phyloP scores from a whole-genome alignment of 2,113 vertebrate species.

The Peromyscus polionotus region DNA sequence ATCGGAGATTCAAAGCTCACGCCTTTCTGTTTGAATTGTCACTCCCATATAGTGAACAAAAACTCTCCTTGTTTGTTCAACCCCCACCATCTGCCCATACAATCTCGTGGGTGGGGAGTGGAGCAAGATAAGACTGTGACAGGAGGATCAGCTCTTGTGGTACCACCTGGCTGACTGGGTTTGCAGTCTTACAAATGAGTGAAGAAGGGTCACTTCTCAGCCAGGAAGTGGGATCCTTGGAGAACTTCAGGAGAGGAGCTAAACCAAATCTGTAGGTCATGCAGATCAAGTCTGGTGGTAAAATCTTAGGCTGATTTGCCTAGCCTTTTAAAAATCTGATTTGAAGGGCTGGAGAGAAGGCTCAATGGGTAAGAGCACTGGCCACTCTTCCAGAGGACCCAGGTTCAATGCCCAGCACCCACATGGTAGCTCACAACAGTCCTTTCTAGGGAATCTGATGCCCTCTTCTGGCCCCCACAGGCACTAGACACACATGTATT shows the following conservation, averaged over 20 bases:
- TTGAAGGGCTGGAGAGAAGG: background rate
- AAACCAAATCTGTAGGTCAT: background rate
- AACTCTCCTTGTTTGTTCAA: background rate
- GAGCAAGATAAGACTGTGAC: background rate
- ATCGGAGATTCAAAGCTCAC: background rate
- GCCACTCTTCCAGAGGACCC: background rate
- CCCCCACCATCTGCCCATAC: background rate
- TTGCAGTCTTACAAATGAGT: background rate
- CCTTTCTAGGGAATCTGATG: background rate
- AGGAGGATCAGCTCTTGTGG: background rate
- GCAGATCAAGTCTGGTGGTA: background rate
- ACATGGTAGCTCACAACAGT: background rate
- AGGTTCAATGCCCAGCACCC: background rate
- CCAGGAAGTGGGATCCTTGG: background rate
- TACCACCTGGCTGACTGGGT: background rate
- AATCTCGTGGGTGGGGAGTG: background rate
- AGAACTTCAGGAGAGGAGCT: background rate
- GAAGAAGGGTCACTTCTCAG: background rate
- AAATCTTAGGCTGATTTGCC: background rate
- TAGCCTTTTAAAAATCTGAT: background rate
- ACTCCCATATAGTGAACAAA: no score
- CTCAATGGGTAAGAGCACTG: background rate
- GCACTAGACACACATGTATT: background rate
- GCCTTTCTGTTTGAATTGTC: background rate
- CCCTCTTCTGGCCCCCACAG: background rate